Evolutionary conservation across 2,113 vertebrate genomes (phyloP).

Genomic region (Conger conger): DNA sequence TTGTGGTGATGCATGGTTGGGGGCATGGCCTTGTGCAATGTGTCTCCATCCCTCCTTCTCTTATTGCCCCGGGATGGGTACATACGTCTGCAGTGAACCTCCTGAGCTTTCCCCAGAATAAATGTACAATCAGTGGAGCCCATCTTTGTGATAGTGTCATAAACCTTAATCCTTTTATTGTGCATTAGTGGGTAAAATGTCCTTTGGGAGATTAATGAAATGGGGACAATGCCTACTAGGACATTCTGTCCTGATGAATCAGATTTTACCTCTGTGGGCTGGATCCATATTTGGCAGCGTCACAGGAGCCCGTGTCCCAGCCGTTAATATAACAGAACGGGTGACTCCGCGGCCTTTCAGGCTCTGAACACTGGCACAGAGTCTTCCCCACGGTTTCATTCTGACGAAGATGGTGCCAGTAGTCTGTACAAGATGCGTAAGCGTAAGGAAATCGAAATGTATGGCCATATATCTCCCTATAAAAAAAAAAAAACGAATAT

Average conservation of each 20-base stretch:
- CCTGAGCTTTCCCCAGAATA: not conserved
- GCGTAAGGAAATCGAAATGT: too few relatives aligned
- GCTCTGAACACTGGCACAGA: conserved; percentile 45
- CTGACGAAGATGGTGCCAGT: conserved; percentile 17
- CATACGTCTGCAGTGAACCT: not conserved
- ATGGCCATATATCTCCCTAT: too few relatives aligned
- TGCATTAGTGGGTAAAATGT: conserved; percentile 47
- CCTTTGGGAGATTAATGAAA: conserved; percentile 20
- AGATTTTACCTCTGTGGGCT: conserved; percentile 54
- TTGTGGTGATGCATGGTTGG: not conserved
- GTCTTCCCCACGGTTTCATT: conserved; percentile 19
- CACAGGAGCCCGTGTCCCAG: conserved; percentile 34
- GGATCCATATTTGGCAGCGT: conserved; percentile 51
- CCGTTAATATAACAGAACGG: conserved; percentile 52
- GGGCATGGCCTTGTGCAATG: not conserved
- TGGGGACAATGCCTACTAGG: conserved; percentile 20
- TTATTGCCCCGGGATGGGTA: not conserved
- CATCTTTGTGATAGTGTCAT: conserved; percentile 48
- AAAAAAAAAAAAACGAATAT: too few relatives aligned
- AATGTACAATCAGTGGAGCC: not conserved
- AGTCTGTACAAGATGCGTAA: conserved; percentile 39
- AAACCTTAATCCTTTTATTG: conserved; percentile 47
- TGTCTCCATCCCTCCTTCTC: not conserved
- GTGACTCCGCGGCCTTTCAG: conserved; percentile 38
- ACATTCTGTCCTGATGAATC: conserved; percentile 52